Evolutionary conservation across 2,113 vertebrate genomes (phyloP).

Genomic region (Neogobius melanostomus): DNA sequence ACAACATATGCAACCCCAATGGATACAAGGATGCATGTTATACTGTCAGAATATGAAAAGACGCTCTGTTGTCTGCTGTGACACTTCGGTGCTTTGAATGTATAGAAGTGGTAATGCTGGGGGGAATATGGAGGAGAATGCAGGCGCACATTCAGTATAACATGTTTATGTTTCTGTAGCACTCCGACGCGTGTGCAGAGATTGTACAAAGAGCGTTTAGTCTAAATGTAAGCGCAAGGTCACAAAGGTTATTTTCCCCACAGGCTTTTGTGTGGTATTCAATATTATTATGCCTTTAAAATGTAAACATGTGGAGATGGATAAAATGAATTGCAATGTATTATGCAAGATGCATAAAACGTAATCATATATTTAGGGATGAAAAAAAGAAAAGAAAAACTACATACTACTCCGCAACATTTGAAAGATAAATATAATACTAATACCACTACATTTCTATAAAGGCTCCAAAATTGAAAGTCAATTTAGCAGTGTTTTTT

Average conservation of each 20-base stretch:
- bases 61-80: constrained; percentile 14
- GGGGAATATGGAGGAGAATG: neutral
- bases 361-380: no score
- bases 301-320: neutral
- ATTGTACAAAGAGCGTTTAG: neutral
- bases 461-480: no score
- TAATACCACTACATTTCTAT: no score
- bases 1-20: constrained; percentile 25
- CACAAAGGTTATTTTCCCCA: neutral
- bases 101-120: neutral
- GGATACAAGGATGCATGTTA: constrained; percentile 11
- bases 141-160: neutral
- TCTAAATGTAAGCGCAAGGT: neutral
- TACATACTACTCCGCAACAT: no score
- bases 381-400: no score
- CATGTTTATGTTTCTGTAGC: neutral
- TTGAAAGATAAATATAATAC: no score
- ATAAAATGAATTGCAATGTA: neutral
- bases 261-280: neutral
- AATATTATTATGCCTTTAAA: neutral
- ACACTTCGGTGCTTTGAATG: constrained; percentile 3
- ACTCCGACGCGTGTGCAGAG: neutral
- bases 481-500: no score
- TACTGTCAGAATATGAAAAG: constrained; percentile 10
- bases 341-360: no score